Base-by-base conservation (phyloP, 2,888 invertebrate genomes). In the Cheilosia urbana region DNA sequence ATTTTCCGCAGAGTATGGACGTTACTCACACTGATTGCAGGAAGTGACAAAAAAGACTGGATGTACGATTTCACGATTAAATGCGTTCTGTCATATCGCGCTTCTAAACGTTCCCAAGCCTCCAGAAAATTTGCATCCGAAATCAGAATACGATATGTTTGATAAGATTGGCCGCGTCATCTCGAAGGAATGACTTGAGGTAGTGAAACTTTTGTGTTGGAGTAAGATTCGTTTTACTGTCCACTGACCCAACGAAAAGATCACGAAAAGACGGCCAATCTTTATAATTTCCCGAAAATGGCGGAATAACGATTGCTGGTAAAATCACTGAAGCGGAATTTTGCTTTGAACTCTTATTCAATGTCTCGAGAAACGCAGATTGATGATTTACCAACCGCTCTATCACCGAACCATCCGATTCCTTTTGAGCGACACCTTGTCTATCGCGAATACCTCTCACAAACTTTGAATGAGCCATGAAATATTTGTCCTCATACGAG, bases 81-180 rank as follows among this genome's bases (percentile, higher is more conserved):
- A 66, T 66, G 34, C 11, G 30, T 47, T 47, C 30, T 27, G 17
- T 62, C n/a, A 9, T 62, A 62, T 11, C 62, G 62, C 24, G 7
- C 11, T 27, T 62, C 62, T 17, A 49, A 27, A 2, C 34, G 27
- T 3, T 47, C 30, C 63, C 63, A 65, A 0, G 49, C 49, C 17
- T 65, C 63, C 0, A 34, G 1, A 34, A 21, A 65, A 49, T 65
- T 65, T 13, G 37, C 37, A 37, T 34, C 34, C 11, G 21, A n/a
- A 5, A 30, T 27, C 27, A 6, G 27, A 27, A 27, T 27, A 15
- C 15, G 40, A 27, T 27, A 15, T 40, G 40, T 40, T 40, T 40
- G 11, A 40, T 15, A 13, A 42, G 42, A n/a, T 42, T 42, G 42
- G 42, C 42, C 42, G 42, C 42, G 15, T 42, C 42, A 42, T 49